These are phyloP conservation scores for Lacanobia oleracea DNA, from an alignment of 2,888 invertebrate species.

Conservation along the genomic window DNA sequence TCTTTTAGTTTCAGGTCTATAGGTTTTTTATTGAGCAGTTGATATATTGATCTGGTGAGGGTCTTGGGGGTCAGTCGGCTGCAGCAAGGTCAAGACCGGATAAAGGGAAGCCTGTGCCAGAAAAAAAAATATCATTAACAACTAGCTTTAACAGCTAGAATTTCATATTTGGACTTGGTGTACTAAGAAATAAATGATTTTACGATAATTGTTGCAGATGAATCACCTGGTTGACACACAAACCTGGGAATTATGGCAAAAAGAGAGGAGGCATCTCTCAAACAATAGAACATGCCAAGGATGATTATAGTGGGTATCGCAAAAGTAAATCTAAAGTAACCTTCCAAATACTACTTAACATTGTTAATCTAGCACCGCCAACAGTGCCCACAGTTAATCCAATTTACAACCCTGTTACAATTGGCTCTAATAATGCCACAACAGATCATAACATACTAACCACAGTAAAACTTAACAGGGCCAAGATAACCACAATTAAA, in stretches of 20 bases:
- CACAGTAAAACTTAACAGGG: constrained; percentile 27
- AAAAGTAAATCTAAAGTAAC: no score
- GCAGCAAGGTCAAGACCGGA: no score
- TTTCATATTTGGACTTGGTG: no score
- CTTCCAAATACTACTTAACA: neutral
- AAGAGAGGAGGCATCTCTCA: neutral
- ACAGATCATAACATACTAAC: constrained; percentile 7
- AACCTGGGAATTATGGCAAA: neutral
- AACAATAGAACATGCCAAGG: neutral
- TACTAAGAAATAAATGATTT: no score
- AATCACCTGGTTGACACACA: neutral
- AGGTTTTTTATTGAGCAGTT: neutral
- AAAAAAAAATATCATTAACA: no score
- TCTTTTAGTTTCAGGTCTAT: neutral
- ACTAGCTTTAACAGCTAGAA: no score
- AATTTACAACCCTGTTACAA: constrained; percentile 3
- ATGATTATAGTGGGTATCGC: neutral
- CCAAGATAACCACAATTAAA: constrained; percentile 35
- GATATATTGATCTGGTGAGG: no score
- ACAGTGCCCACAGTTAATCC: neutral
- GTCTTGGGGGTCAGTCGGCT: no score
- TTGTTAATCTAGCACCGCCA: neutral
- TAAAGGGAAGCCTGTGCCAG: no score
- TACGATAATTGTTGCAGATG: no score
- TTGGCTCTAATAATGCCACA: constrained; percentile 17